Conservation (phyloP, 1,140 invertebrate species). For the Neodiprion fabricii region DNA sequence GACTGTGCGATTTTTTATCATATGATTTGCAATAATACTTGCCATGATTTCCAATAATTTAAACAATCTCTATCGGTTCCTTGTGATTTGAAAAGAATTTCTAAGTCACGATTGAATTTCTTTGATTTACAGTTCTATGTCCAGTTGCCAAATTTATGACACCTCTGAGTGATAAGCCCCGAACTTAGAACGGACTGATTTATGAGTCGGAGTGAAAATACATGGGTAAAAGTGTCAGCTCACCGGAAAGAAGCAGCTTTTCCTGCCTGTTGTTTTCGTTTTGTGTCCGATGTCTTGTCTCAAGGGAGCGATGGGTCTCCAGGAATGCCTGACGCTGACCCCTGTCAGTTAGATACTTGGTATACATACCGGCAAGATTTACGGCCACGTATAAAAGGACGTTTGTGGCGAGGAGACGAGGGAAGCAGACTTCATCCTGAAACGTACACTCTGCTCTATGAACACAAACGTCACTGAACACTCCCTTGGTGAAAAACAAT, state of each 20-base stretch:
- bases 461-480: slow-evolving; percentile 12
- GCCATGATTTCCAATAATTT: too few species aligned
- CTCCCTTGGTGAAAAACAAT: too few species aligned
- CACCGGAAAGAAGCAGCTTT: slow-evolving; percentile 85
- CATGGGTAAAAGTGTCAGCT: slow-evolving; percentile 29
- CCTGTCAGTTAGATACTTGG: slow-evolving; percentile 94
- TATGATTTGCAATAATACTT: too few species aligned
- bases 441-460: slow-evolving; percentile 25
- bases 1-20: too few species aligned
- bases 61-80: too few species aligned
- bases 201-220: too few species aligned
- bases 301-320: slow-evolving; percentile 94
- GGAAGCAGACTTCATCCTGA: slow-evolving; percentile 67
- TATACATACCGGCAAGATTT: slow-evolving; percentile 95
- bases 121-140: too few species aligned
- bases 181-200: too few species aligned
- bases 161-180: too few species aligned
- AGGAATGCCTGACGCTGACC: slow-evolving; percentile 95
- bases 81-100: too few species aligned
- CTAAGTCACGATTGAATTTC: too few species aligned
- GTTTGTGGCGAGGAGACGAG: slow-evolving; percentile 77
- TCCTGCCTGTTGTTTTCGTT: slow-evolving; percentile 96
- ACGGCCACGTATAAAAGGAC: slow-evolving; percentile 83
- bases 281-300: slow-evolving; percentile 91
- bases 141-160: too few species aligned